Percentiles rank a stretch among this genome's conserved stretches.
phyloP scores from a whole-genome alignment of 2,113 vertebrate genomes.

The Menidia beryllina region DNA sequence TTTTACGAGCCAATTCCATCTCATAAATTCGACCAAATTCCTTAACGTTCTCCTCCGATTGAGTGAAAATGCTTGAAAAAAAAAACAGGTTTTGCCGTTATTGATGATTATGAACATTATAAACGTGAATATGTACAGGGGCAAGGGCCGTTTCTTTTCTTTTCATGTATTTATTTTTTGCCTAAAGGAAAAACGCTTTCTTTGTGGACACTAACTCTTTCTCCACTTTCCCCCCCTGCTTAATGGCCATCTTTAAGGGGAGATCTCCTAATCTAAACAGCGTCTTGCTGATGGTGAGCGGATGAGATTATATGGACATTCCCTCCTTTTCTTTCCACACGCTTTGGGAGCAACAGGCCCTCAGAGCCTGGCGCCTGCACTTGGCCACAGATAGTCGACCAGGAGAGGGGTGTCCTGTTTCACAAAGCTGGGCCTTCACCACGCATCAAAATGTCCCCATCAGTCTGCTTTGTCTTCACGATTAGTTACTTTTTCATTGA shows the following conservation, averaged over 20 bases:
- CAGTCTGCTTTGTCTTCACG: background rate
- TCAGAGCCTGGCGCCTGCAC: constrained; percentile 83
- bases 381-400: constrained; percentile 71
- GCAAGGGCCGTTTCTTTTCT: too few relatives aligned
- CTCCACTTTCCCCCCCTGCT: constrained; percentile 9
- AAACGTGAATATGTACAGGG: too few relatives aligned
- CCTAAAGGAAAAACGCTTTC: background rate
- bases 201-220: background rate
- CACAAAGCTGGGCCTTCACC: constrained; percentile 39
- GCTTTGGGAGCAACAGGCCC: constrained; percentile 74
- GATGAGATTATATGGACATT: constrained; percentile 81
- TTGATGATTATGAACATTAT: too few relatives aligned
- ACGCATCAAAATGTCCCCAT: background rate
- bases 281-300: constrained; percentile 78
- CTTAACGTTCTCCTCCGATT: constrained; percentile 1
- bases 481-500: background rate
- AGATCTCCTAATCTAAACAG: constrained; percentile 81
- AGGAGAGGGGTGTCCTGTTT: constrained; percentile 71
- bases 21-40: constrained; percentile 16
- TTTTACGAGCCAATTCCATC: constrained; percentile 23
- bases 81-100: background rate
- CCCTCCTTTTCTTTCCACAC: constrained; percentile 73
- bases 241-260: constrained; percentile 61
- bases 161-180: too few relatives aligned
- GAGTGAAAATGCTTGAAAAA: background rate